Conservation (phyloP, 2,888 invertebrate species). For the Cantharis lateralis region DNA sequence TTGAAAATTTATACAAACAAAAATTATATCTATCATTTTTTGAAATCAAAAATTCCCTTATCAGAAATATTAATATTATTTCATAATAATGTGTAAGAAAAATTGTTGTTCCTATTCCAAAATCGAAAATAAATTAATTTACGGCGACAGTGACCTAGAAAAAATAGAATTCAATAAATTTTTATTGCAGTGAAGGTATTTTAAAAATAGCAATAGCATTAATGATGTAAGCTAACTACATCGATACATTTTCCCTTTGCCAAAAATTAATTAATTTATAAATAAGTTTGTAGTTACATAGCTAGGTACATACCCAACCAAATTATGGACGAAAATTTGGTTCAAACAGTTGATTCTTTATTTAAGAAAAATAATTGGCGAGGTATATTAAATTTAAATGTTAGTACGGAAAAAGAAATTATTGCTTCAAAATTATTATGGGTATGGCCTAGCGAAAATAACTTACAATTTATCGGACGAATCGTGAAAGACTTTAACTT, state of each 20-base stretch:
- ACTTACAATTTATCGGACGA: slow-evolving; percentile 64
- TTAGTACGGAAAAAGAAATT: slow-evolving; percentile 47
- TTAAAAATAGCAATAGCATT: slow-evolving; percentile 6
- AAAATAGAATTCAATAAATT: background rate
- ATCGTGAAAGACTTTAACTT: slow-evolving; percentile 56
- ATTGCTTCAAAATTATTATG: slow-evolving; percentile 62
- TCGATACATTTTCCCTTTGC: slow-evolving; percentile 1
- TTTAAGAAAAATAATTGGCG: slow-evolving; percentile 56
- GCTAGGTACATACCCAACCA: background rate
- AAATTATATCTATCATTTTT: background rate
- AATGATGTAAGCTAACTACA: background rate
- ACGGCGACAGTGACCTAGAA: background rate
- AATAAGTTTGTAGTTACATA: background rate
- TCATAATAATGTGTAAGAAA: background rate
- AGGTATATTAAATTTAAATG: slow-evolving; percentile 56
- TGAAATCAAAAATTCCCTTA: background rate
- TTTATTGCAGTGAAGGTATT: slow-evolving; percentile 1
- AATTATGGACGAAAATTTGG: slow-evolving; percentile 53
- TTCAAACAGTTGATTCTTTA: slow-evolving; percentile 53
- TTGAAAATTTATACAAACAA: too few species aligned
- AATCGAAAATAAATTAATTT: background rate
- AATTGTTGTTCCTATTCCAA: background rate
- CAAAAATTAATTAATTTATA: slow-evolving; percentile 1
- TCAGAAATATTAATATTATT: background rate
- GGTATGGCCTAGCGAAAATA: slow-evolving; percentile 73